Percentiles rank a stretch among this genome's conserved stretches.
phyloP scores from a whole-genome alignment of 2,113 vertebrate species.

The Rhinichthys klamathensis region DNA sequence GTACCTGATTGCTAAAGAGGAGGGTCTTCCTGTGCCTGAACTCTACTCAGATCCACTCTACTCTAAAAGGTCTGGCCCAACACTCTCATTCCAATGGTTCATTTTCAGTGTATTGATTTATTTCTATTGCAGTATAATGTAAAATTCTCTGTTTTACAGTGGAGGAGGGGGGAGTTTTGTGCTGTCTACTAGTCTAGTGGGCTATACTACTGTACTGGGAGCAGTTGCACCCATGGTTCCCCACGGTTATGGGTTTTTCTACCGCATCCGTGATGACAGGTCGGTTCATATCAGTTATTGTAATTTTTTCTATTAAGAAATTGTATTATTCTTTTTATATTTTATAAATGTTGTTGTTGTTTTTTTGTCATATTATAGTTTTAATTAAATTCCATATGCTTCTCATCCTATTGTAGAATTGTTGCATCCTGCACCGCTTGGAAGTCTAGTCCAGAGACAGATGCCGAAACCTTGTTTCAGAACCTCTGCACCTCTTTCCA shows the following conservation, averaged over 20 bases:
- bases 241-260: constrained; percentile 93
- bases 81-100: neutral
- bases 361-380: neutral
- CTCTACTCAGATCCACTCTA: constrained; percentile 89
- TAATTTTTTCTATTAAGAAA: no score
- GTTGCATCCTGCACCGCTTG: constrained; percentile 80
- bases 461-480: constrained; percentile 81
- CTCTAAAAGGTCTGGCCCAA: constrained; percentile 79
- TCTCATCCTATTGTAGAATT: constrained; percentile 74
- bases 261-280: constrained; percentile 92
- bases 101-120: neutral
- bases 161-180: constrained; percentile 95
- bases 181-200: constrained; percentile 91
- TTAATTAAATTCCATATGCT: constrained; percentile 15
- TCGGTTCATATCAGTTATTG: constrained; percentile 54
- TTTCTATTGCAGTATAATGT: neutral
- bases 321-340: no score
- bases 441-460: constrained; percentile 87
- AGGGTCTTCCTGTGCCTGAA: constrained; percentile 84
- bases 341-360: neutral
- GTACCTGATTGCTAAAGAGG: constrained; percentile 86
- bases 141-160: constrained; percentile 67
- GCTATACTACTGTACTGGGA: constrained; percentile 85
- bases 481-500: constrained; percentile 76
- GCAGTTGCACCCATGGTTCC: constrained; percentile 86